These are phyloP conservation scores for Dasypolia templi DNA, from an alignment of 2,888 invertebrate species.

Conservation along the genomic window DNA sequence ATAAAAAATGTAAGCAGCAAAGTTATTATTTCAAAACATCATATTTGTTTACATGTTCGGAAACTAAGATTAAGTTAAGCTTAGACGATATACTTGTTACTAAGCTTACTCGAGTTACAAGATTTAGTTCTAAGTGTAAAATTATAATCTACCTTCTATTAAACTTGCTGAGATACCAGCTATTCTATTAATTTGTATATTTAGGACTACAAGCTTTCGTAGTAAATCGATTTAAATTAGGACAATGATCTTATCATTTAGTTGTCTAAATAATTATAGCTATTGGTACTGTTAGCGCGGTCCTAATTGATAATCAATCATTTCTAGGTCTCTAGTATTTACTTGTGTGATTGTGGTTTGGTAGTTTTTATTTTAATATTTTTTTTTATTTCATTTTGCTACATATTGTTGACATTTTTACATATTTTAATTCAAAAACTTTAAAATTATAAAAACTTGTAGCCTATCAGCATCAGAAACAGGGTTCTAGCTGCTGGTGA, in stretches of 20 bases:
- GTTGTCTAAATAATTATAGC: neutral
- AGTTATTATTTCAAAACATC: neutral
- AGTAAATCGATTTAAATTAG: conserved; percentile 6
- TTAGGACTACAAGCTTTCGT: neutral
- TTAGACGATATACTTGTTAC: conserved; percentile 27
- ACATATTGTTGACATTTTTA: too few species aligned
- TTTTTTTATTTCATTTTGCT: too few species aligned
- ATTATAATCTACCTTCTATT: conserved; percentile 23
- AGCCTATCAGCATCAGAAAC: too few species aligned
- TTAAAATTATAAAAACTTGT: too few species aligned
- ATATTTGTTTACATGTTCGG: neutral
- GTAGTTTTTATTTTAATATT: neutral
- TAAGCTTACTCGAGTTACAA: conserved; percentile 15
- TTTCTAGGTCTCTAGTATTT: neutral
- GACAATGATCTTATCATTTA: neutral
- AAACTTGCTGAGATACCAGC: conserved; percentile 15
- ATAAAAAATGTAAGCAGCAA: too few species aligned
- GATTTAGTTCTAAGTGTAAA: conserved; percentile 32
- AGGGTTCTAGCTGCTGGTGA: too few species aligned
- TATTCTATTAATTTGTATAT: conserved; percentile 32
- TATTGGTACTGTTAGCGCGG: too few species aligned
- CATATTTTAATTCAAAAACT: too few species aligned
- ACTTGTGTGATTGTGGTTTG: neutral
- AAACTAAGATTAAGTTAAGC: conserved; percentile 3
- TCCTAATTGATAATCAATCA: neutral